Evolutionary conservation across 2,888 invertebrate species (phyloP).

Genomic region (Peribatodes rhomboidaria): DNA sequence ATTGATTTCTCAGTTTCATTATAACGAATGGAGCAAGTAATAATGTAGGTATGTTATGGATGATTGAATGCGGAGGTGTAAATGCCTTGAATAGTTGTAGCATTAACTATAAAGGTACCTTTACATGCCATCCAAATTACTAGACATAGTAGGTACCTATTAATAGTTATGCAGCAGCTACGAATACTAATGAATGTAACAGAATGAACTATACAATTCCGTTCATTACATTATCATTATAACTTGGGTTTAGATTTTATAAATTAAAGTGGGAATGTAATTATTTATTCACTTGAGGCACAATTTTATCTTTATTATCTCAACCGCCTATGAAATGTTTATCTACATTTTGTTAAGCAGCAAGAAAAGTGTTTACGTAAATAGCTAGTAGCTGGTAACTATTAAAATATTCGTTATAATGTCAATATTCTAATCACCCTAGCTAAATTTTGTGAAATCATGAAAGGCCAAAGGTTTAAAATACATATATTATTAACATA

Average conservation of each 20-base stretch:
- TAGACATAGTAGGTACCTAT: background rate
- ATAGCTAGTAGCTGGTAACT: background rate
- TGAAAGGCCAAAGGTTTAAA: no score
- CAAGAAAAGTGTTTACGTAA: background rate
- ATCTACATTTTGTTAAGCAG: constrained; percentile 2
- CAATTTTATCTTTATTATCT: constrained; percentile 20
- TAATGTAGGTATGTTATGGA: constrained; percentile 1
- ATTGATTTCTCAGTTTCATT: constrained; percentile 11
- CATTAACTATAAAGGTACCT: constrained; percentile 4
- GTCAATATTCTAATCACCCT: background rate
- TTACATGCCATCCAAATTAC: background rate
- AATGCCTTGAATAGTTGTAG: background rate
- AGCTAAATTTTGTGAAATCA: no score
- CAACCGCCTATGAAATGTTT: background rate
- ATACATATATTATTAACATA: no score
- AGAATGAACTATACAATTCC: constrained; percentile 4
- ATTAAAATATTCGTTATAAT: background rate
- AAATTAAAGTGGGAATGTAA: background rate
- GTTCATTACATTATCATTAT: constrained; percentile 1
- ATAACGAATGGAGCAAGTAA: background rate
- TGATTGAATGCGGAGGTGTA: constrained; percentile 1
- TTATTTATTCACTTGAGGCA: constrained; percentile 3
- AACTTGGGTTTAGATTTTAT: background rate
- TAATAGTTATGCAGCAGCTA: constrained; percentile 3
- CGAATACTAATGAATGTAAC: constrained; percentile 5